Conservation (phyloP, 2,797 vertebrate species). For the Phaenicophaeus curvirostris region DNA sequence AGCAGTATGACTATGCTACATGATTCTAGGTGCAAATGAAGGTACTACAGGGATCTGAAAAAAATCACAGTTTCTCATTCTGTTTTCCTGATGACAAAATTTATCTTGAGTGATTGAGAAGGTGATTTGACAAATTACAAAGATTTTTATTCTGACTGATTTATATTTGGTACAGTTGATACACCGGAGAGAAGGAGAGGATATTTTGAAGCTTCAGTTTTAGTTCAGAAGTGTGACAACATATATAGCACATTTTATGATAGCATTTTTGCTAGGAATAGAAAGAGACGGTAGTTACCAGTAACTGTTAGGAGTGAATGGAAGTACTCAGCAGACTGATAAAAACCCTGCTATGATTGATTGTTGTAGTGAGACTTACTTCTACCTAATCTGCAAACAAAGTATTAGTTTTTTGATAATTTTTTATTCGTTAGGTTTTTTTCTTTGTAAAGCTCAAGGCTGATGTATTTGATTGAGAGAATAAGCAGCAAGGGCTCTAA, state of each 20-base stretch:
- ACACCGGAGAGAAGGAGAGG: neutral
- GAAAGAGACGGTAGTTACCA: neutral
- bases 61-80: neutral
- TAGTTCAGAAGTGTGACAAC: neutral
- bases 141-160: neutral
- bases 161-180: neutral
- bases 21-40: neutral
- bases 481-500: neutral
- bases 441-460: neutral
- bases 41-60: neutral
- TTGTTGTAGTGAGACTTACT: neutral
- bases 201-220: neutral
- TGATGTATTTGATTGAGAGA: neutral
- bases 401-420: neutral
- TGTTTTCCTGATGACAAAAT: neutral
- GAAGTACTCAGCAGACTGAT: neutral
- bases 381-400: neutral
- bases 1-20: fast-evolving
- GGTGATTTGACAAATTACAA: neutral
- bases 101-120: neutral
- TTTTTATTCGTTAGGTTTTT: neutral
- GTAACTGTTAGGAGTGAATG: neutral
- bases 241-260: neutral
- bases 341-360: neutral
- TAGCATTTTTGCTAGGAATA: neutral